Conservation (phyloP, 2,113 vertebrate species). For the Anoplopoma fimbria region DNA sequence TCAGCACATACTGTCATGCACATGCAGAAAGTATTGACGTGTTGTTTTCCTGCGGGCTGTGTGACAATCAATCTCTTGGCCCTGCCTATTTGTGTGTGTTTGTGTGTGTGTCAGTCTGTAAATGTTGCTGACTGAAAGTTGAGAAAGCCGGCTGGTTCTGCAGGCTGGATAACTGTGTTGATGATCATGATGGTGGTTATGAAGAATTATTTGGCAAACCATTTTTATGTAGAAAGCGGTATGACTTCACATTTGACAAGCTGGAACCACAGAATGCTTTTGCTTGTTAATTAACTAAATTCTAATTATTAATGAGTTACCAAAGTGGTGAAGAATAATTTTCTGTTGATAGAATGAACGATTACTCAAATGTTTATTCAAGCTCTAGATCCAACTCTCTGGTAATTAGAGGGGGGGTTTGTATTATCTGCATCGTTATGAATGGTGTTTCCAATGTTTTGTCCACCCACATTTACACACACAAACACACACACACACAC, state of each 20-base stretch:
- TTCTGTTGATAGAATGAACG: not conserved
- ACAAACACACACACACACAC: not conserved
- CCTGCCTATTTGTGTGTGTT: not conserved
- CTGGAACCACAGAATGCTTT: not conserved
- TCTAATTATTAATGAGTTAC: not conserved
- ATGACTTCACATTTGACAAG: not conserved
- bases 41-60: conserved; percentile 94
- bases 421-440: not conserved
- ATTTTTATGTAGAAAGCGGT: not conserved
- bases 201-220: conserved; percentile 56
- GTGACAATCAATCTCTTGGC: conserved; percentile 95
- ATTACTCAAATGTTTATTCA: not conserved
- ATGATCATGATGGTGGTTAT: conserved; percentile 14
- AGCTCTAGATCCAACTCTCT: not conserved
- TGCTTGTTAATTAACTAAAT: not conserved
- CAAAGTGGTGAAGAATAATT: not conserved
- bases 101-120: conserved; percentile 1
- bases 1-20: conserved; percentile 10
- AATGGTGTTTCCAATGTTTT: not conserved
- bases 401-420: not conserved
- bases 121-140: conserved; percentile 88
- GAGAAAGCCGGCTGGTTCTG: conserved; percentile 93
- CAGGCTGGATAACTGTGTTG: conserved; percentile 80
- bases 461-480: not conserved
- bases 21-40: conserved; percentile 89